A percentile compares a stretch with the other conserved stretches of the same genome.
phyloP scores from a whole-genome alignment of 2,113 vertebrate genomes.

The Actenoides lindsayi region DNA sequence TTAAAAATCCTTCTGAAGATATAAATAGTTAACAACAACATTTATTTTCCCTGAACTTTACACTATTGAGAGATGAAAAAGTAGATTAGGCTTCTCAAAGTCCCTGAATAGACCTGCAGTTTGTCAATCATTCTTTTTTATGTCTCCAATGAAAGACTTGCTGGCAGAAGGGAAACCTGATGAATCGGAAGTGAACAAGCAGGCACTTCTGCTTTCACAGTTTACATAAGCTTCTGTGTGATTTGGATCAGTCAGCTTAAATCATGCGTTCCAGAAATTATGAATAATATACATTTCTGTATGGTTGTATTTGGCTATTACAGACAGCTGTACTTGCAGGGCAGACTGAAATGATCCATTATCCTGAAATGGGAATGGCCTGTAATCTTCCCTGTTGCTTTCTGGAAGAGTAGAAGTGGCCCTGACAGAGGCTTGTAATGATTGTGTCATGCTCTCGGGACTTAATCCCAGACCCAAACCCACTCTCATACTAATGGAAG shows the following conservation, averaged over 20 bases:
- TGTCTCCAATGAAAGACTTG: not conserved
- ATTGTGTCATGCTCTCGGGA: not conserved
- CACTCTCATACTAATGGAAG: not conserved
- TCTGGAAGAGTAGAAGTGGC: not conserved
- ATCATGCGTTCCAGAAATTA: slow-evolving; percentile 3
- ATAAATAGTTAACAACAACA: not conserved
- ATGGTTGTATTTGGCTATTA: not conserved
- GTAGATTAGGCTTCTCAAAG: not conserved
- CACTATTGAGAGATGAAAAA: not conserved
- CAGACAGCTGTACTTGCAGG: not conserved
- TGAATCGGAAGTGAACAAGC: not conserved
- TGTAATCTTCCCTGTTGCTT: not conserved
- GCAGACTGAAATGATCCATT: not conserved
- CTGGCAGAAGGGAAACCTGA: not conserved
- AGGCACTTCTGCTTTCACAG: not conserved
- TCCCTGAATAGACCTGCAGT: slow-evolving; percentile 5
- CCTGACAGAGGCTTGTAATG: not conserved
- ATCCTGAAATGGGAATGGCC: not conserved
- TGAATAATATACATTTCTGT: not conserved
- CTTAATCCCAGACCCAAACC: not conserved
- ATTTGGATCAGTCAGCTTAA: slow-evolving; percentile 33
- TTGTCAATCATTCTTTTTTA: slow-evolving; percentile 22
- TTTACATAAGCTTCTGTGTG: not conserved
- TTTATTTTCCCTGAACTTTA: not conserved
- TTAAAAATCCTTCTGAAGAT: slow-evolving; percentile 1